Conservation (phyloP, 2,113 vertebrate species). For the Tragelaphus strepsiceros region DNA sequence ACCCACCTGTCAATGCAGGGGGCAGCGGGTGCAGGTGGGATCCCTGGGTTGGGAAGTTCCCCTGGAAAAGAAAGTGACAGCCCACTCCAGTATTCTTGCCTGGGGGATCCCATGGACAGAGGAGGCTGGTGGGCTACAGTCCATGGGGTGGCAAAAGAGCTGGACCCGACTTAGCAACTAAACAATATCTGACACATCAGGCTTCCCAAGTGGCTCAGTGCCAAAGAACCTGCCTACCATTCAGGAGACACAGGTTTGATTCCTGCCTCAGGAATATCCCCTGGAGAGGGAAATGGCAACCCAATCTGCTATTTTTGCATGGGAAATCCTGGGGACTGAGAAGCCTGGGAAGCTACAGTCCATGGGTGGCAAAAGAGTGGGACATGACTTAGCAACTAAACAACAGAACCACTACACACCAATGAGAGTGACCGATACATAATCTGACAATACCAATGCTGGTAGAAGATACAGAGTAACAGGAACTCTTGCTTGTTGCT, state of each 20-base stretch:
- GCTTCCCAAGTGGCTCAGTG: neutral
- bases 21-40: neutral
- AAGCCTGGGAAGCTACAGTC: neutral
- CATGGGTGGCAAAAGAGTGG: neutral
- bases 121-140: neutral
- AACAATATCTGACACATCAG: neutral
- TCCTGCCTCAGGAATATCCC: neutral
- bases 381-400: neutral
- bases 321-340: neutral
- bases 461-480: neutral
- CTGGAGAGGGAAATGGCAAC: neutral
- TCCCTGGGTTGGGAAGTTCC: neutral
- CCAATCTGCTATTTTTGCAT: neutral
- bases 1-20: neutral
- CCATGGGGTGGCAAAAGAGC: neutral
- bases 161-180: neutral
- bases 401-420: neutral
- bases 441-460: neutral
- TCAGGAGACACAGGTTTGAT: neutral
- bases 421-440: neutral
- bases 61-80: neutral
- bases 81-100: neutral
- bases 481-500: neutral
- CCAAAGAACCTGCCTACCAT: neutral
- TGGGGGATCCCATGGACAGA: neutral